phyloP scores from a whole-genome alignment of 37 sponge, comb jelly and placozoan genomes.

The Aphrocallistes beatrix region DNA sequence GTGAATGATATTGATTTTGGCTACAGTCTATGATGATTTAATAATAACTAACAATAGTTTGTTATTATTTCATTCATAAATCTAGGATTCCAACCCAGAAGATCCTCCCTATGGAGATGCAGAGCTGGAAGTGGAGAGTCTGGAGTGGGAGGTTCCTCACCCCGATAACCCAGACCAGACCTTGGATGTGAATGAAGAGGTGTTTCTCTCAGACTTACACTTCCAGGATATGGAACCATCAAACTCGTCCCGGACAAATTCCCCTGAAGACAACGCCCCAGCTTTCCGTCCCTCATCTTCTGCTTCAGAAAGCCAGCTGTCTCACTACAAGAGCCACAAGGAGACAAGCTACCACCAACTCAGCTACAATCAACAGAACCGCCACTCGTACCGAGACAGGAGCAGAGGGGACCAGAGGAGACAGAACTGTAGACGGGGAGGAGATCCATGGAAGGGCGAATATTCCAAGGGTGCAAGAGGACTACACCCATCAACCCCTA shows the following conservation, averaged over 20 bases:
- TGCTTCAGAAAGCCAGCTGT: neutral
- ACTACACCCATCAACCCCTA: neutral
- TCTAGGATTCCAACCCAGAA: neutral
- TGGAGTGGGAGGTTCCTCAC: neutral
- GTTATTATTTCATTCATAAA: too few species aligned
- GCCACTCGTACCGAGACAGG: neutral
- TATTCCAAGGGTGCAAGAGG: neutral
- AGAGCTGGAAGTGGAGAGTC: neutral
- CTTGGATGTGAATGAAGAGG: neutral
- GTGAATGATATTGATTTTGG: too few species aligned
- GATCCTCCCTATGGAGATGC: neutral
- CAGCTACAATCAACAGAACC: conserved; percentile 1
- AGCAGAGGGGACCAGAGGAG: neutral
- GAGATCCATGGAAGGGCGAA: neutral
- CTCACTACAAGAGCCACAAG: neutral
- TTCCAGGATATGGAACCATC: neutral
- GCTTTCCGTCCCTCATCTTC: neutral
- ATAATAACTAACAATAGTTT: too few species aligned
- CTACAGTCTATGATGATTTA: too few species aligned
- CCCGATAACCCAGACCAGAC: neutral
- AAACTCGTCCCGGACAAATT: neutral
- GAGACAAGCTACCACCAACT: neutral
- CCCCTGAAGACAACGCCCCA: neutral
- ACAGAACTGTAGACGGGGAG: neutral
- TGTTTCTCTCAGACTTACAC: neutral